Percentiles rank a stretch among this genome's conserved stretches.
phyloP scores from a whole-genome alignment of 2,113 vertebrate genomes.

The Nerophis lumbriciformis region DNA sequence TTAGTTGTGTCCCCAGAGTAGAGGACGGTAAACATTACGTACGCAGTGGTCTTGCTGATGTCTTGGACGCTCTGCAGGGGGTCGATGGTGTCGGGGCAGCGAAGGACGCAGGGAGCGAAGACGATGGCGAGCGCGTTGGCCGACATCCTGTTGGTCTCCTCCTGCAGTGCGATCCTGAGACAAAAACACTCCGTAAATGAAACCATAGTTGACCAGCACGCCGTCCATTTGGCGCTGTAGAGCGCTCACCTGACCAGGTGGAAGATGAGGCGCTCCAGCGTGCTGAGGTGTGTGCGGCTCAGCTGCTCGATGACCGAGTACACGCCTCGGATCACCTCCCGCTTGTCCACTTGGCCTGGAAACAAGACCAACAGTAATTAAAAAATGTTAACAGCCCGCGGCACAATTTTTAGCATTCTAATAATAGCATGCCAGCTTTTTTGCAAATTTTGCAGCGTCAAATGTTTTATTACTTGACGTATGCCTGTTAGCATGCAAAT shows the following conservation, averaged over 20 bases:
- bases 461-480: too few species aligned
- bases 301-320: constrained; percentile 96
- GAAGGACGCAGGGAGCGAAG: constrained; percentile 96
- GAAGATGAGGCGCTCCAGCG: constrained; percentile 93
- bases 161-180: constrained; percentile 88
- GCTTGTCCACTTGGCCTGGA: constrained; percentile 86
- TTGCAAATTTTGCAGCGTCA: too few species aligned
- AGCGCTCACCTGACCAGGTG: constrained; percentile 88
- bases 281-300: constrained; percentile 89
- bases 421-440: too few species aligned
- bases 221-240: too few species aligned
- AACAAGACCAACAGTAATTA: background rate
- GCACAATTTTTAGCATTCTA: too few species aligned
- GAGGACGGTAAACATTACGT: constrained; percentile 42
- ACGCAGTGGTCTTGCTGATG: constrained; percentile 97
- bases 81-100: constrained; percentile 89
- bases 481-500: too few species aligned
- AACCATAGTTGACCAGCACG: too few species aligned
- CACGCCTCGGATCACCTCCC: constrained; percentile 84
- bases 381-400: too few species aligned
- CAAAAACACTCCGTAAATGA: background rate
- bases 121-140: constrained; percentile 95
- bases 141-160: constrained; percentile 98
- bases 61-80: constrained; percentile 94
- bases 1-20: too few species aligned